Evolutionary conservation across 2,888 invertebrate species (phyloP).

Genomic region (Psococerastis gibbosa): DNA sequence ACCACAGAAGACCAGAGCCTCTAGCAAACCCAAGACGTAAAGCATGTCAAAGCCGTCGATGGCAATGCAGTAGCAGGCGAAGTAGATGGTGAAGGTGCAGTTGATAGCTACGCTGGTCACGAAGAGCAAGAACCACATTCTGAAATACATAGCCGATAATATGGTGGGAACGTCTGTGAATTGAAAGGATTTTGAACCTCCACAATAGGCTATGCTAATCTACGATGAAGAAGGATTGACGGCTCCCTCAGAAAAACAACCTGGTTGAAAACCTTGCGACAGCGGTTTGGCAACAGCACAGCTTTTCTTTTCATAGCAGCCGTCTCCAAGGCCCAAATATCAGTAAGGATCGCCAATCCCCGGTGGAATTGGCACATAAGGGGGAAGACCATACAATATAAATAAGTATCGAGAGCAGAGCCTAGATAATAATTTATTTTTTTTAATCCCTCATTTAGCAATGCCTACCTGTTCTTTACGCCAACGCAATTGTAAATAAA

Average conservation of each 20-base stretch:
- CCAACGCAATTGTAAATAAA: slow-evolving; percentile 93
- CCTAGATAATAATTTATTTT: too few relatives aligned
- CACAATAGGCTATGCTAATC: too few relatives aligned
- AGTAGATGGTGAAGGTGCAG: slow-evolving; percentile 72
- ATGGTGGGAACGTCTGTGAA: too few relatives aligned
- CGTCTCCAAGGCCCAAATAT: not conserved
- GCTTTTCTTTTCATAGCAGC: not conserved
- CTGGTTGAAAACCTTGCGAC: too few relatives aligned
- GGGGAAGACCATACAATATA: too few relatives aligned
- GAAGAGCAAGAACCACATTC: slow-evolving; percentile 85
- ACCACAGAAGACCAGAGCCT: slow-evolving; percentile 67
- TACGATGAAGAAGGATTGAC: too few relatives aligned
- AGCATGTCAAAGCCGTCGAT: slow-evolving; percentile 68
- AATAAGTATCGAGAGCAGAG: too few relatives aligned
- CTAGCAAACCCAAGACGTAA: slow-evolving; percentile 65
- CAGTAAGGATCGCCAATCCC: too few relatives aligned
- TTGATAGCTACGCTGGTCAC: slow-evolving; percentile 75
- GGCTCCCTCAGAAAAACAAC: not conserved
- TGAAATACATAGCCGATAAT: slow-evolving; percentile 26
- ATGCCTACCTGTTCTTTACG: slow-evolving; percentile 47
- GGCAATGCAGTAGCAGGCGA: slow-evolving; percentile 67
- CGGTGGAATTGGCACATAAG: too few relatives aligned
- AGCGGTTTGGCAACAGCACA: too few relatives aligned
- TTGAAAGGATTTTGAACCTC: too few relatives aligned
- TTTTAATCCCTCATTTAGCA: too few relatives aligned